Percentiles rank a stretch among this genome's conserved stretches.
phyloP scores from a whole-genome alignment of 2,797 vertebrate genomes.

The Apogon talboti region DNA sequence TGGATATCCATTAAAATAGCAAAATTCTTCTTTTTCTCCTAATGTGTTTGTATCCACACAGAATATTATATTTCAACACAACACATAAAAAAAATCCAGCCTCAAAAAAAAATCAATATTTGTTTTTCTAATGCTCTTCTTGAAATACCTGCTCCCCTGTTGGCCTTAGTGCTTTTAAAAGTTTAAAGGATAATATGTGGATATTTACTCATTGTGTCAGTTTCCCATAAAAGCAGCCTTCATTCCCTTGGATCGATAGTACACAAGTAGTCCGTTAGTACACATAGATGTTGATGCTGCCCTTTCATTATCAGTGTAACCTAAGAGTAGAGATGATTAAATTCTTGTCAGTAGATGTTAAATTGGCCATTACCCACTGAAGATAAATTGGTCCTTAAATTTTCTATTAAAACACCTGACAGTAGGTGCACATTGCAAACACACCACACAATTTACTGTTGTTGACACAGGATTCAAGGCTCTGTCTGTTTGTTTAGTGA shows the following conservation, averaged over 20 bases:
- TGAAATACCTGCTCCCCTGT: constrained; percentile 30
- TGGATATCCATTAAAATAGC: constrained; percentile 7
- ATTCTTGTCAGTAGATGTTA: constrained; percentile 77
- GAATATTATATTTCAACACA: constrained; percentile 29
- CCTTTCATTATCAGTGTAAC: constrained; percentile 77
- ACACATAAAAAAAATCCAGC: background rate
- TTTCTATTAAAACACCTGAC: constrained; percentile 54
- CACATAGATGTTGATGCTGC: constrained; percentile 70
- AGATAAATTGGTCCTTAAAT: constrained; percentile 74
- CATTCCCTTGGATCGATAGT: constrained; percentile 69
- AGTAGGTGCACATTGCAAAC: constrained; percentile 30
- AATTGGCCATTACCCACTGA: constrained; percentile 64
- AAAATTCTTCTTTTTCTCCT: background rate
- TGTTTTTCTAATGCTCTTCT: constrained; percentile 29
- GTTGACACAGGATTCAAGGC: constrained; percentile 13
- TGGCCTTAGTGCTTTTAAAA: constrained; percentile 60
- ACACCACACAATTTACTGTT: constrained; percentile 18
- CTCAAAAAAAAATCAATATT: constrained; percentile 35
- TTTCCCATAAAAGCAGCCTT: constrained; percentile 75
- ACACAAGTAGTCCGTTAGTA: constrained; percentile 55
- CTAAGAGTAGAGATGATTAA: constrained; percentile 70
- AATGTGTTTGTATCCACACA: constrained; percentile 16
- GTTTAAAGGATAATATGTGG: constrained; percentile 64
- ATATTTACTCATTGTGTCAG: constrained; percentile 79
- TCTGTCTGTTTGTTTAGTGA: constrained; percentile 3